phyloP scores from a whole-genome alignment of 2,888 invertebrate species.

The Drosophila trichaetosa region DNA sequence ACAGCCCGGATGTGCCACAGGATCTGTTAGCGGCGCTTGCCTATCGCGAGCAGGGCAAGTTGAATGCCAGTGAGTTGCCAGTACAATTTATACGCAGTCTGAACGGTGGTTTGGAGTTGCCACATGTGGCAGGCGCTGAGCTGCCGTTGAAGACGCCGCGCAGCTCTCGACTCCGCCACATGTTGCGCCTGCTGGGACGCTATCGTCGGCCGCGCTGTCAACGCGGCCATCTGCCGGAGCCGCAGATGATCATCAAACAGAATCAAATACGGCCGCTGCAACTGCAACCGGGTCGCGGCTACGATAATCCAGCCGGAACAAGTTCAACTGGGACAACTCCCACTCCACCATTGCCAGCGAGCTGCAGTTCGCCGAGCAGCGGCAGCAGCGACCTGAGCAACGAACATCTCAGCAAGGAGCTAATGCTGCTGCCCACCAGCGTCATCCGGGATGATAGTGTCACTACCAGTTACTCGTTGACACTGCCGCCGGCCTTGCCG shows the following conservation, averaged over 20 bases:
- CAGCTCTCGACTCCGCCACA: conserved; percentile 80
- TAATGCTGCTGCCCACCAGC: conserved; percentile 83
- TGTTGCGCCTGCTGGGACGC: conserved; percentile 84
- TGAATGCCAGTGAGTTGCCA: conserved; percentile 74
- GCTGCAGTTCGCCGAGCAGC: conserved; percentile 59
- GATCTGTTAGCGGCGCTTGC: conserved; percentile 85
- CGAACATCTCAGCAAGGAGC: conserved; percentile 67
- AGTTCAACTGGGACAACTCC: conserved; percentile 54
- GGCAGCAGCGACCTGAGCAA: conserved; percentile 69
- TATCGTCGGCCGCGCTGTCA: conserved; percentile 84
- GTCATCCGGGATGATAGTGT: conserved; percentile 83
- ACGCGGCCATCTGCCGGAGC: conserved; percentile 58
- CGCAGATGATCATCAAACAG: conserved; percentile 76
- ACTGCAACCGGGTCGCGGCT: conserved; percentile 55
- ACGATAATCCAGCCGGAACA: conserved; percentile 47
- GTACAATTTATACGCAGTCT: conserved; percentile 61
- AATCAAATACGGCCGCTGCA: conserved; percentile 85
- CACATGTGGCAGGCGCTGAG: conserved; percentile 29
- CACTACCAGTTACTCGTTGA: conserved; percentile 77
- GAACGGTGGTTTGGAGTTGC: conserved; percentile 51
- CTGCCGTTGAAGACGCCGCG: conserved; percentile 58
- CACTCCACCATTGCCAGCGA: conserved; percentile 54
- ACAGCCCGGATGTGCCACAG: conserved; percentile 87
- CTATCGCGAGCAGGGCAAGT: conserved; percentile 71
- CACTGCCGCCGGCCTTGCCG: conserved; percentile 85